Percentiles rank a stretch among this genome's conserved stretches.
Evolutionary conservation across 2,797 vertebrate species (phyloP).

Genomic region (Poeciliopsis turneri): DNA sequence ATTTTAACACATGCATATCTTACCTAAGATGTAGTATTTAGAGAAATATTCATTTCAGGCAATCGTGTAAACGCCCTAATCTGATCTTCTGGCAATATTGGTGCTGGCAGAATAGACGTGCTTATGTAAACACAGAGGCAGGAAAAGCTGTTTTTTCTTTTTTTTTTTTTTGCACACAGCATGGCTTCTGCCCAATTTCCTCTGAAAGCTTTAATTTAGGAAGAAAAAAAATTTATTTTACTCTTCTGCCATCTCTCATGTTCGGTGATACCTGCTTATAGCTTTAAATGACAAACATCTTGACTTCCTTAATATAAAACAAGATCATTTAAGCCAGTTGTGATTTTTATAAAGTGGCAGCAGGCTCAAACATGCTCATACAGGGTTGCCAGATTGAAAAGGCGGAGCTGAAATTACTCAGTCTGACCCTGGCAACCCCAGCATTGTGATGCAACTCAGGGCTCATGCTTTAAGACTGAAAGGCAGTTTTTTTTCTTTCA

Average conservation of each 20-base stretch:
- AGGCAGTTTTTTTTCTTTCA: conserved; percentile 14
- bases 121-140: conserved; percentile 17
- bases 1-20: not conserved
- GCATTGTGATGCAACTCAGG: conserved; percentile 61
- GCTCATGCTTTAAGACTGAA: conserved; percentile 36
- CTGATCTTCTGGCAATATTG: conserved; percentile 12
- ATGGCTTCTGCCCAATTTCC: conserved; percentile 4
- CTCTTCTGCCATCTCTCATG: not conserved
- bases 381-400: conserved; percentile 64
- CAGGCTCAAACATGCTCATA: conserved; percentile 7
- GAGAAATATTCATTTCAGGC: conserved; percentile 13
- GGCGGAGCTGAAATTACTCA: conserved; percentile 59
- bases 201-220: conserved; percentile 3
- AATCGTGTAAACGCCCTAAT: conserved; percentile 16
- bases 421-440: conserved; percentile 56
- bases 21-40: conserved; percentile 1
- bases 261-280: not conserved
- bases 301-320: conserved; percentile 11
- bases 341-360: conserved; percentile 1
- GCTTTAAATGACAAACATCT: not conserved
- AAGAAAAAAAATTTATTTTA: not conserved
- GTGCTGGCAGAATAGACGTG: conserved; percentile 3
- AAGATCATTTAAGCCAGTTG: conserved; percentile 17
- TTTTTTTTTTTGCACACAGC: conserved; percentile 8
- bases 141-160: not conserved